Base-by-base conservation (phyloP, 2,113 vertebrate species). In the Dunckerocampus dactyliophorus region DNA sequence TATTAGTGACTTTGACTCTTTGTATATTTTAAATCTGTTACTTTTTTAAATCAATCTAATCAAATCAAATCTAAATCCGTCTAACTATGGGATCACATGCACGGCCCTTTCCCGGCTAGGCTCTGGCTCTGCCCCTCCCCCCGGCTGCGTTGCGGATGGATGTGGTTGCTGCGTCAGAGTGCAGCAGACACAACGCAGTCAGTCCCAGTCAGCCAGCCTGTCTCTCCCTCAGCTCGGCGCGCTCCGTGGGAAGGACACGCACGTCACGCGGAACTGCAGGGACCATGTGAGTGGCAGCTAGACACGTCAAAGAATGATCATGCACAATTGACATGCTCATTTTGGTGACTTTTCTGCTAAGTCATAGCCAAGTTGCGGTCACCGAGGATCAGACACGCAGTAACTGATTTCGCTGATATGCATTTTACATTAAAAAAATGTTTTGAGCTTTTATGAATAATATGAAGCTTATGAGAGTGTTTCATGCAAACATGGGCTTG, bases 331-430 rank as follows among this genome's bases (percentile, higher is more conserved):
- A 16, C 19, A 7, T 16, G 34, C 5, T 8, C 12, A 7, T 71
- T 52, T 45, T 21, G 0, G 37, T 3, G 51, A 71, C 39, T 76
- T 82, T 39, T 54, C 48, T 72, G 71, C 61, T 2, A 45, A 58
- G 64, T 77, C 67, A 65, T 6, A 45, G 15, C 0, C 11, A 48
- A 58, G 16, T 53, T 50, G 62, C 52, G 55, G 55, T 65, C 60
- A 65, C 57, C 62, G 13, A 13, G 17, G 56, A 45, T 20, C 5
- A 17, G 1, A 6, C 55, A 21, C 31, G 7, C 54, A 39, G 12
- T 59, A 20, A 13, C 3, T 24, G 20, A 12, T 45, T 45, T 1
- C 19, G 1, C 19, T 4, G 31, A 34, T 34, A 34, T 14, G 13
- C 39, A 43, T 43, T 43, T 3, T 13, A 43, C 39, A 43, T 2